Base-by-base conservation (phyloP, 2,113 vertebrate species). In the Callipepla squamata region DNA sequence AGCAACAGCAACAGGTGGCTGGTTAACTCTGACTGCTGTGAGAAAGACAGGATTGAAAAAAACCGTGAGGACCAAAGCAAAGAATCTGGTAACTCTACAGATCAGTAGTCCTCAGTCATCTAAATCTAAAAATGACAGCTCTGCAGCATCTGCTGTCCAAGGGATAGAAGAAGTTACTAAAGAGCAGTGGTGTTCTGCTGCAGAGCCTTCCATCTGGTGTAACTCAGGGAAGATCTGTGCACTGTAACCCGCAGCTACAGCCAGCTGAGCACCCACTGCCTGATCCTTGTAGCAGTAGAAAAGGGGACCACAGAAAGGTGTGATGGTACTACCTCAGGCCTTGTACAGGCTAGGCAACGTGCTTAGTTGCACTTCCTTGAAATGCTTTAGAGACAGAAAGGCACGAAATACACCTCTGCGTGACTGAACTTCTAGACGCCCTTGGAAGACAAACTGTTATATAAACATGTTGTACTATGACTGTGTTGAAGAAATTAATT, bases 1-100 rank as follows among this genome's bases (percentile, higher is more conserved):
- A 74, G 83, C 97, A 61, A 98, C 6, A 4, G 98, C 98, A 20
- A 95, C 87, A 25, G 98, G 98, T 0, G 96, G 92, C 80, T 97
- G 96, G 87, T 98, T 99, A 90, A 96, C 76, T 89, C 81, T 97
- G 67, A 86, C 4, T 45, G 96, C 98, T 98, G 92, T 38, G 30
- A 74, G 68, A 93, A 75, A 90, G 32, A 81, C 1, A 69, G 4
- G 32, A 5, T 20, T n/a, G 20, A 36, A 40, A n/a, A 11, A 2
- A 4, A 17, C 38, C 70, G 47, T 51, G 36, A 84, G 81, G 70
- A 14, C 16, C 15, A 11, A 79, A 16, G 30, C 16, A 80, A 85
- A 90, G 83, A 4, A 34, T 58, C 20, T 40, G n/a, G 34, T 58
- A 87, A 26, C 8, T 57, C 32, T 55, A 53, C 25, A 79, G 22